Base-by-base conservation (phyloP, 2,113 vertebrate species). In the Macrotus californicus region DNA sequence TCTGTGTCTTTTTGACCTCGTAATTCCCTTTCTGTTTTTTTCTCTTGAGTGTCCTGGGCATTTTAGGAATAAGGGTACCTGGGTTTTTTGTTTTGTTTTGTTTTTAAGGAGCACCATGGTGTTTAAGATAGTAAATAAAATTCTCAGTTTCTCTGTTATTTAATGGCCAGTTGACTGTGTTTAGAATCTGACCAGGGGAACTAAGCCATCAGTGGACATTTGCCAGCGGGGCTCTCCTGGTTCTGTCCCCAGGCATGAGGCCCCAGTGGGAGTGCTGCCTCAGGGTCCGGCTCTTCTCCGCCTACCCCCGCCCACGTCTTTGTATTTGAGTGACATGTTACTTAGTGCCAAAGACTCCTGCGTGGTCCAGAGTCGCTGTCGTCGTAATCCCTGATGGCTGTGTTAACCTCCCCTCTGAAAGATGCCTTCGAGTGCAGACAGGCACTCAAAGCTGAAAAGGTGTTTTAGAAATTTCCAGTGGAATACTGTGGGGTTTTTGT, bases 1-100 rank as follows among this genome's bases (percentile, higher is more conserved):
- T 80, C 31, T 87, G 1, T 90, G 46, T 94, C 43, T 86, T 94
- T 92, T 31, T 84, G 52, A 94, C 52, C 34, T 84, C 8, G 46
- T 75, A 39, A 79, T 77, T 88, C 50, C 24, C 8, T 67, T 81
- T 73, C 67, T 69, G 7, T 43, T 16, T 54, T 77, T 91, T n/a
- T 43, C 82, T 22, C 67, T 87, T 82, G 21, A 77, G 2, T 79
- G 31, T 86, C 26, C 61, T 89, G 75, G 22, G 15, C n/a, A 54
- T 91, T 94, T 85, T 66, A 94, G 46, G n/a, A 95, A 89, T n/a
- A 50, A 22, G 7, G 56, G 72, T n/a, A 61, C 46, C 34, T 94
- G 41, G 41, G 54, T 22, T 80, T 36, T 15, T 14, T 31, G 24
- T 31, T 29, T 64, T n/a, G n/a, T n/a, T n/a, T 59, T 34, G 34